A percentile compares a stretch with the other conserved stretches of the same genome.
Evolutionary conservation across 2,888 invertebrate genomes (phyloP).

Genomic region (Andricus curvator): DNA sequence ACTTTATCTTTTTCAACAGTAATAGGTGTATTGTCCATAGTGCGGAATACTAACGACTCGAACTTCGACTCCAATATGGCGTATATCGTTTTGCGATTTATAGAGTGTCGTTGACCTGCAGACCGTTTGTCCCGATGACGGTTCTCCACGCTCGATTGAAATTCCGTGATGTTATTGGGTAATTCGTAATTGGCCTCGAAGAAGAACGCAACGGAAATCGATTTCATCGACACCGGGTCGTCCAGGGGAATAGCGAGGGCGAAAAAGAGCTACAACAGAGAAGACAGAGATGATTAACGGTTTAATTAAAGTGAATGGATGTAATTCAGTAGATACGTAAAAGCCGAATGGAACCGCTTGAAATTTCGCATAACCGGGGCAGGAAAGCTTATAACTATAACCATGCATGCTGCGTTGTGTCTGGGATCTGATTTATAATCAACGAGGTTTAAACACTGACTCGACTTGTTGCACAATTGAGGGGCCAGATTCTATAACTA

Average conservation of each 20-base stretch:
- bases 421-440: slow-evolving; percentile 15
- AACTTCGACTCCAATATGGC: slow-evolving; percentile 69
- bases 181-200: slow-evolving; percentile 85
- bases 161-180: slow-evolving; percentile 79
- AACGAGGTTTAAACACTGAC: not conserved
- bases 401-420: not conserved
- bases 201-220: slow-evolving; percentile 86
- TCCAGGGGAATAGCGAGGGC: slow-evolving; percentile 86
- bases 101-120: slow-evolving; percentile 54
- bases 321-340: slow-evolving; percentile 34
- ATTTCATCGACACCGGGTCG: slow-evolving; percentile 81
- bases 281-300: slow-evolving; percentile 33
- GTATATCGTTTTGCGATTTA: slow-evolving; percentile 65
- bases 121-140: slow-evolving; percentile 50
- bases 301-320: slow-evolving; percentile 41
- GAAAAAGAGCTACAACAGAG: slow-evolving; percentile 81
- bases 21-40: slow-evolving; percentile 26
- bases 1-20: slow-evolving; percentile 17
- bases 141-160: slow-evolving; percentile 42
- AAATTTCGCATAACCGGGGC: slow-evolving; percentile 12
- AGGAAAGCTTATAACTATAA: slow-evolving; percentile 5
- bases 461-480: slow-evolving; percentile 28
- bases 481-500: too few species aligned
- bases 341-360: slow-evolving; percentile 12
- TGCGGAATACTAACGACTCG: slow-evolving; percentile 64